Evolutionary conservation across 2,888 invertebrate species (phyloP).

Genomic region (Muschampia plurimacula): DNA sequence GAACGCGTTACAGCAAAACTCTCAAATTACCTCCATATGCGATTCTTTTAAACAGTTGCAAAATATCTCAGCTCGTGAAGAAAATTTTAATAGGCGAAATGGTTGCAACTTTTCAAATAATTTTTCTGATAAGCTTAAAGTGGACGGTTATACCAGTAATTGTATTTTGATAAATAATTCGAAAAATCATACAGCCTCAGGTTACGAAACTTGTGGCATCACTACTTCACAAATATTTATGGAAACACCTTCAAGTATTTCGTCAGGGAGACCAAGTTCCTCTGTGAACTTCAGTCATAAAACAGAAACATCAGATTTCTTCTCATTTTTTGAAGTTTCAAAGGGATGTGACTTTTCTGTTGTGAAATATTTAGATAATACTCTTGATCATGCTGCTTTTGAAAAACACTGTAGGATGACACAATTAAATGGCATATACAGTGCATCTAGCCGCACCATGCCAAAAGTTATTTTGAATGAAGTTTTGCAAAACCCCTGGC

Average conservation of each 20-base stretch:
- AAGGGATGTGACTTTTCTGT: constrained; percentile 16
- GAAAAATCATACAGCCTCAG: background rate
- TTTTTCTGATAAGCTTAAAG: background rate
- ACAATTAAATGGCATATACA: constrained; percentile 3
- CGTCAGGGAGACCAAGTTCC: background rate
- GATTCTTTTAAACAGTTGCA: constrained; percentile 19
- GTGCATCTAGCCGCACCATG: background rate
- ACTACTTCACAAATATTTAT: background rate
- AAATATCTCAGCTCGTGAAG: background rate
- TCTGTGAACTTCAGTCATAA: constrained; percentile 1
- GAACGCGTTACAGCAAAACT: constrained; percentile 45
- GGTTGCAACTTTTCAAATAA: background rate
- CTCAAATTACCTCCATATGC: constrained; percentile 4
- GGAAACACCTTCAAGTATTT: background rate
- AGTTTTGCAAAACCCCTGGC: constrained; percentile 86
- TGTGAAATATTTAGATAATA: constrained; percentile 3
- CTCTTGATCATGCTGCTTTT: constrained; percentile 7
- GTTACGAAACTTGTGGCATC: background rate
- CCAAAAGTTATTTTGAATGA: constrained; percentile 73
- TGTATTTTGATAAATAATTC: background rate
- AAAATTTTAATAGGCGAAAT: background rate
- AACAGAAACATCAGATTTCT: constrained; percentile 2
- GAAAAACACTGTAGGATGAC: background rate
- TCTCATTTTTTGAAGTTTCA: constrained; percentile 8
- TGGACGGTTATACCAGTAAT: background rate